Evolutionary conservation across 2,113 vertebrate species (phyloP), one percentile per base, ranked within the genome.

Genomic region (Bujurquina vittata): DNA sequence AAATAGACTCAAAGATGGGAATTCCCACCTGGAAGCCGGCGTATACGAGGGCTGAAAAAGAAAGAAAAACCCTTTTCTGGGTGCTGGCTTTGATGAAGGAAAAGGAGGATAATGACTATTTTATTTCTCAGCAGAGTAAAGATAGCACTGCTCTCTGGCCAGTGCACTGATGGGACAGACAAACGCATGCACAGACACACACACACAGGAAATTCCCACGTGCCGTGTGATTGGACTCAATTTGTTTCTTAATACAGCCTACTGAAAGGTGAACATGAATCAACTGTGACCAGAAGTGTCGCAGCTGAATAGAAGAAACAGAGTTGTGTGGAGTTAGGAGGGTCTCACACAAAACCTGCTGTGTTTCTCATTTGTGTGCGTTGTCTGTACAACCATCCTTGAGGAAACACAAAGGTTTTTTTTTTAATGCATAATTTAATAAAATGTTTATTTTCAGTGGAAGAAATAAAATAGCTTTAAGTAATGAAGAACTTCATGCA

Each of bases 151-250:
- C 73, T 35, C 22, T 78, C 46, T 33, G 49, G 7, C 18, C 37
- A 69, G 3, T 2, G 6, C 15, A 52, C 49, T 52, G 3, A 4
- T 7, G 43, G 20, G 43, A 69, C 23, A 29, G 5, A 49, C 15
- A 26, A 46, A 67, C 49, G 46, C 37, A 29, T 56, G 1, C 33
- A 77, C 59, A 54, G 20, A 58, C 40, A 56, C 23, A 46, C 18
- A 77, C 75, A 76, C 26, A 69, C 33, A 49, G 22, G 29, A 22
- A 63, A 52, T 43, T n/a, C 73, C 37, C 76, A 85, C 14, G 56
- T 72, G 61, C 78, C 2, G 23, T 15, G 59, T 72, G 77, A 87
- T 43, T 63, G 40, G 65, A 78, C 63, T 84, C 49, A 3, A 81
- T 35, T 65, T 49, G 56, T 75, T 60, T 35, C 77, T 77, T 18